Base-by-base conservation (phyloP, 2,888 invertebrate species). In the Ophioninae sp. region DNA sequence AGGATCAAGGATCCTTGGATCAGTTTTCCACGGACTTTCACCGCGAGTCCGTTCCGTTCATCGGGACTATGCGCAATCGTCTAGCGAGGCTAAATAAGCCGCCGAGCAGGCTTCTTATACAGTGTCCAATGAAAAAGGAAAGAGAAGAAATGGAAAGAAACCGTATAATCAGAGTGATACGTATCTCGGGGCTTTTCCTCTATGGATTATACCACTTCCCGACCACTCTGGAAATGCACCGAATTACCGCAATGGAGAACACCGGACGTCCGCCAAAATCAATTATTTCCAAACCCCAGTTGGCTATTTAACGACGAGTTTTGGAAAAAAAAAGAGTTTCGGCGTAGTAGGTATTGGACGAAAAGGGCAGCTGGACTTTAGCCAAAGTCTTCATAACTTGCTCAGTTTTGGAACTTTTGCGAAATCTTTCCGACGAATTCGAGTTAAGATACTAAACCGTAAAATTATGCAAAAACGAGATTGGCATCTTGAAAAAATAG, bases 1-100 rank as follows among this genome's bases (percentile, higher is more conserved):
- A 87, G 89, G 89, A 89, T 89, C 85, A 85, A 85, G 85, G 85
- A 85, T 81, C 71, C 83, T 76, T 80, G 76, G 85, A 51, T 81
- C 65, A 85, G 85, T 89, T 89, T 89, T 89, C 87, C 88, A 69
- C 75, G 83, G 83, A 88, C 89, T 89, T 89, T 88, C 89, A 88
- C 88, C 85, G 79, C 51, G 56, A 13, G 20, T 64, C 73, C 64
- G 73, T 78, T 71, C 69, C 71, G 84, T 61, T 75, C 81, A 63
- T 58, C 76, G 63, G 63, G 63, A 61, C 37, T 61, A 81, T 63
- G 83, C 83, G 83, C 83, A 81, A 80, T 83, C 81, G 81, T 68
- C 79, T 75, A 65, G 64, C 39, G 61, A 44, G 22, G 56, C 64
- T 71, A 44, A 37, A 67, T 72, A 69, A 78, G 71, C 58, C 58